Evolutionary conservation across 2,113 vertebrate species (phyloP), one percentile per base, ranked within the genome.

Genomic region (Plectropomus leopardus): DNA sequence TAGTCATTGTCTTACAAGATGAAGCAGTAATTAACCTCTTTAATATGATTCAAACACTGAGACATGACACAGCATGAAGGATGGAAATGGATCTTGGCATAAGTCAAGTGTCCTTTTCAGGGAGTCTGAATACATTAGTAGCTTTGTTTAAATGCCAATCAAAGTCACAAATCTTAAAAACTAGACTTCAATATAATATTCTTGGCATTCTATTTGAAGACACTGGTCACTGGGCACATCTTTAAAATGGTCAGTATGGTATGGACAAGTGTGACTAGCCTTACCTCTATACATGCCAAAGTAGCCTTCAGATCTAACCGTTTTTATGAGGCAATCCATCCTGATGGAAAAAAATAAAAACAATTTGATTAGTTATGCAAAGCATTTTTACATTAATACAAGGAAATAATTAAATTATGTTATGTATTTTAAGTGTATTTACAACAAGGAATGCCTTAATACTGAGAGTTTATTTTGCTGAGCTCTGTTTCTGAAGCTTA

Each of bases 211-310:
- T 72, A n/a, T 48, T 55, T 5, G n/a, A 17, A 8, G 24, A n/a
- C 3, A 50, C 15, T 59, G 17, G 34, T 48, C 7, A 55, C 8
- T 3, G 36, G 48, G 54, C 5, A 42, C 1, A 30, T 47, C 7
- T 34, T 47, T 36, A 76, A 60, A 16, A 34, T 0, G 0, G 5
- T n/a, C 26, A 21, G 42, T 26, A 44, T 51, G 11, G 26, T 36
- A 54, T 42, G 8, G 51, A 47, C 34, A 59, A 40, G n/a, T 67
- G 1, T 30, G 2, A 57, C 4, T 21, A 63, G 48, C 73, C 93
- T 92, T 91, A 96, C 96, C 96, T 96, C 96, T 95, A 77, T 97
- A 97, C 95, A 96, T 97, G 82, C 95, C 96, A 83, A 96, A 96
- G 91, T 95, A 96, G 42, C 96, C 96, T 78, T 97, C 96, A 44